phyloP scores from a whole-genome alignment of 2,888 invertebrate genomes.

The Ennomos quercinarius region DNA sequence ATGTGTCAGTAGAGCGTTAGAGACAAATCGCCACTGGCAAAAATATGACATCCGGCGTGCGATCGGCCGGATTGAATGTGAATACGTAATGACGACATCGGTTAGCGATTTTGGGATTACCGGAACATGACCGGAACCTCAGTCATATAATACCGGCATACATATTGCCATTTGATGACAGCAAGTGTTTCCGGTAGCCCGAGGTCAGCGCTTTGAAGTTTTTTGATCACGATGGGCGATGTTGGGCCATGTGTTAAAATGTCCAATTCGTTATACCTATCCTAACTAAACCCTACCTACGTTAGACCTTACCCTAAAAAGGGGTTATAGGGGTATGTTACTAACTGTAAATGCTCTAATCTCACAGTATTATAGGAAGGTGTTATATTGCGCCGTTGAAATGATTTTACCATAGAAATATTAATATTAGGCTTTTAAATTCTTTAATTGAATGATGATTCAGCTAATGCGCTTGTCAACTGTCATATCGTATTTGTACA shows the following conservation, averaged over 20 bases:
- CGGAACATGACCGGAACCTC: constrained; percentile 35
- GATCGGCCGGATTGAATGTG: constrained; percentile 44
- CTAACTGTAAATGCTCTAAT: too few relatives aligned
- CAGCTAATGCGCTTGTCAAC: constrained; percentile 1
- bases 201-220: constrained; percentile 5
- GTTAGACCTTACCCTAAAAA: too few relatives aligned
- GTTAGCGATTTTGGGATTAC: constrained; percentile 28
- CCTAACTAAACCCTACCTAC: too few relatives aligned
- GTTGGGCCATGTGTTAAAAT: too few relatives aligned
- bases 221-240: constrained; percentile 3
- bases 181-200: constrained; percentile 19
- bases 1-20: constrained; percentile 34
- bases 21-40: constrained; percentile 40
- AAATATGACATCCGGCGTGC: constrained; percentile 48
- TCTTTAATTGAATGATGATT: background rate
- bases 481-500: constrained; percentile 1
- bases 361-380: too few relatives aligned
- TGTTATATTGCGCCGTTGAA: too few relatives aligned
- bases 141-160: constrained; percentile 22
- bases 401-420: too few relatives aligned
- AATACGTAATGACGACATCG: constrained; percentile 39
- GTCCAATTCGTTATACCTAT: too few relatives aligned
- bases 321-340: too few relatives aligned
- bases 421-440: too few relatives aligned
- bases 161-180: constrained; percentile 24